Base-by-base conservation (phyloP, 2,888 invertebrate species). In the Epinotia brunnichana region DNA sequence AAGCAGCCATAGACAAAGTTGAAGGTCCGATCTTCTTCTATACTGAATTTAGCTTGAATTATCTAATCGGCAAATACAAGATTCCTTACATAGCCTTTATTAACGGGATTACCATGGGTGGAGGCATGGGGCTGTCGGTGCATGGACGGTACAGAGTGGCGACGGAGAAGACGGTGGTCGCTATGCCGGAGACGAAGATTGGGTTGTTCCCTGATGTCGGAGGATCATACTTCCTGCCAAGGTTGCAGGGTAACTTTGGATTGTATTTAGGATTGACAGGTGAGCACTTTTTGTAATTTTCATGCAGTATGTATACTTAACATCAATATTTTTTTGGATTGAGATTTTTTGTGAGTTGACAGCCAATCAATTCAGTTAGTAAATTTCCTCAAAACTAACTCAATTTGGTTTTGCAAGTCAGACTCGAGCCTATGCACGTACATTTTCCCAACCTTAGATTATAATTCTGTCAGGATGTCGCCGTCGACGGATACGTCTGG, bases 111-210 rank as follows among this genome's bases (percentile, higher is more conserved):
- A 98, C 98, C 0, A 99, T 99, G 99, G 99, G 99, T 53, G 99
- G 99, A 69, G 99, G 99, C 48, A 96, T 98, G 61, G 99, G 99
- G 0, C 80, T 99, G 39, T 99, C 99, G 0, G 97, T 99, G 0
- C 99, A 99, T 89, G 99, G 99, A 0, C 94, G 95, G 80, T 99
- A 97, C 86, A 94, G 99, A 74, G 95, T 99, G 39, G 99, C 99
- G 0, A 99, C 99, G 0, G 99, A 99, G 86, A 96, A 95, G 80
- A 98, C 99, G 0, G 81, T 99, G 39, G 97, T 99, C 86, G 99
- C 99, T 0, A 99, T 99, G 99, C 99, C 99, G 0, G 99, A 99
- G 93, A 99, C 99, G 0, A 97, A 97, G n/a, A 98, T 99, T 80
- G 99, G 99, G 10, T 91, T 99, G 51, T 98, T 99, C 84, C 98